phyloP scores from a whole-genome alignment of 2,888 invertebrate genomes.

The Leucoptera coffeella region DNA sequence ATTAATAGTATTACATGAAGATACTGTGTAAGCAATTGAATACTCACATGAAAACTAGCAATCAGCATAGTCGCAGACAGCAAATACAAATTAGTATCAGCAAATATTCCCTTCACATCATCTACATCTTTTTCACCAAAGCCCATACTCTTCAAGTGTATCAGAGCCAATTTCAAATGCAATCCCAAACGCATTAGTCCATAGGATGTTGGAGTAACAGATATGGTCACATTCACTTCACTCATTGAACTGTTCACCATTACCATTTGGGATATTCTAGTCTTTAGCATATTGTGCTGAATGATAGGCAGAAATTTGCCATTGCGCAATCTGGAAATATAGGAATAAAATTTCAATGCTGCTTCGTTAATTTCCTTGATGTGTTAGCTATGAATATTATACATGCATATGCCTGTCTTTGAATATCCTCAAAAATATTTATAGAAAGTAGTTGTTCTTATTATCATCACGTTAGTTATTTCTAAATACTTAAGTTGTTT shows the following conservation, averaged over 20 bases:
- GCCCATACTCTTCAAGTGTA: conserved; percentile 66
- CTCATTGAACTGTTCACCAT: conserved; percentile 56
- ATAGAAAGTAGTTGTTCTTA: no score
- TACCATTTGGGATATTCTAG: conserved; percentile 68
- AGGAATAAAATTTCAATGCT: no score
- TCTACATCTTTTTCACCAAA: conserved; percentile 93
- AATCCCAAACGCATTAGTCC: conserved; percentile 73
- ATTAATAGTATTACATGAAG: no score
- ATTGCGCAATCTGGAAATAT: conserved; percentile 52
- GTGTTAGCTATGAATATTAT: no score
- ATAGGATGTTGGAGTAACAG: conserved; percentile 69
- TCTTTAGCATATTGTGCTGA: conserved; percentile 76
- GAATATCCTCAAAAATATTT: no score
- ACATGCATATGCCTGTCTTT: no score
- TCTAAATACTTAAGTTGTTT: no score
- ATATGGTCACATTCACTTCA: conserved; percentile 61
- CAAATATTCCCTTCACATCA: conserved; percentile 93
- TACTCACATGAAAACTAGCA: conserved; percentile 90
- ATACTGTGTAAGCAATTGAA: no score
- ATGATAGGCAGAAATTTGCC: conserved; percentile 76
- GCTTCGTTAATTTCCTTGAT: no score
- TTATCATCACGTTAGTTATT: no score
- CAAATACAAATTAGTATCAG: conserved; percentile 90
- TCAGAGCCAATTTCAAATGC: conserved; percentile 70
- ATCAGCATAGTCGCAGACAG: conserved; percentile 85